Percentiles rank a stretch among this genome's conserved stretches.
phyloP scores from a whole-genome alignment of 1,140 invertebrate genomes.

The Palaemon carinicauda region DNA sequence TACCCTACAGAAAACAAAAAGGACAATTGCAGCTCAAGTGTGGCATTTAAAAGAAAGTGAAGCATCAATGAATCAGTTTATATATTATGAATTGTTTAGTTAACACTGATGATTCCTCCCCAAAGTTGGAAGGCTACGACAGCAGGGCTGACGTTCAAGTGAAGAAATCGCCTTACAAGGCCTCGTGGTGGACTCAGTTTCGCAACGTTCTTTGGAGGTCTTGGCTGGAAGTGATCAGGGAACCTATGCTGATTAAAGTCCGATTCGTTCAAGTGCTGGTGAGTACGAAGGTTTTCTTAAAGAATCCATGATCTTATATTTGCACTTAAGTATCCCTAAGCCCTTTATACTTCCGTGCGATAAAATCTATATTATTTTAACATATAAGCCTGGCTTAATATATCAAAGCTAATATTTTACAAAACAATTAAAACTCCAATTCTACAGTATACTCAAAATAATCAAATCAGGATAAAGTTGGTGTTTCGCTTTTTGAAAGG shows the following conservation, averaged over 20 bases:
- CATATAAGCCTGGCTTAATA: neutral
- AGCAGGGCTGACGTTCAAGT: conserved; percentile 30
- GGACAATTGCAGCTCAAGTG: too few species aligned
- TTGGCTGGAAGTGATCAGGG: conserved; percentile 85
- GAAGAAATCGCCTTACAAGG: conserved; percentile 77
- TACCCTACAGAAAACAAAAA: too few species aligned
- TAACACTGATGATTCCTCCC: neutral
- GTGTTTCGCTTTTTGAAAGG: too few species aligned
- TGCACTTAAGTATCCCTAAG: too few species aligned
- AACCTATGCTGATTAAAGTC: conserved; percentile 89
- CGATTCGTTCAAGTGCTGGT: conserved; percentile 88
- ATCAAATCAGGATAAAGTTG: too few species aligned
- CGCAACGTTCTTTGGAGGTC: conserved; percentile 88
- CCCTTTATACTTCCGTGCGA: too few species aligned
- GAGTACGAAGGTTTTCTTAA: conserved; percentile 64
- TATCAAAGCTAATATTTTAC: too few species aligned
- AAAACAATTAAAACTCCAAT: too few species aligned
- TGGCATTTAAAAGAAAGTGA: too few species aligned
- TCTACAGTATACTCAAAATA: too few species aligned
- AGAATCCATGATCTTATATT: too few species aligned
- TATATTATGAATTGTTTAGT: neutral
- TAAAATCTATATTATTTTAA: too few species aligned
- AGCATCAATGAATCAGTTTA: neutral
- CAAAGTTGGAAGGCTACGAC: conserved; percentile 11
- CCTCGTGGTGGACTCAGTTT: conserved; percentile 88